Evolutionary conservation across 1,140 invertebrate genomes (phyloP).

Genomic region (Apis mellifera): Amel_HAv3.1 CM009936.2:13079501-13080000

Average conservation of each 20-base stretch:
- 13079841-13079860: slow-evolving; percentile 50
- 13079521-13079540: slow-evolving; percentile 66
- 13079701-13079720: too few species aligned
- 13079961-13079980: slow-evolving; percentile 53
- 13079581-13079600: too few species aligned
- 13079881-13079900: slow-evolving; percentile 58
- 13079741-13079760: background rate
- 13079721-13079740: background rate
- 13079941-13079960: slow-evolving; percentile 64
- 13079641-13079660: too few species aligned
- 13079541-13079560: slow-evolving; percentile 67
- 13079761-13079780: background rate
- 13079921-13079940: slow-evolving; percentile 54
- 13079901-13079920: slow-evolving; percentile 49
- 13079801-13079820: slow-evolving; percentile 63
- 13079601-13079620: too few species aligned
- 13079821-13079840: slow-evolving; percentile 65
- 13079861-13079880: slow-evolving; percentile 51
- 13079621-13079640: too few species aligned
- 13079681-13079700: too few species aligned
- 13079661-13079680: too few species aligned
- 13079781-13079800: background rate
- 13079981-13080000: background rate
- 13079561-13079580: background rate
- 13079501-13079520: slow-evolving; percentile 65